Evolutionary conservation across 37 sponge, comb jelly and placozoan species (phyloP).

Genomic region (Oopsacas minuta): DNA sequence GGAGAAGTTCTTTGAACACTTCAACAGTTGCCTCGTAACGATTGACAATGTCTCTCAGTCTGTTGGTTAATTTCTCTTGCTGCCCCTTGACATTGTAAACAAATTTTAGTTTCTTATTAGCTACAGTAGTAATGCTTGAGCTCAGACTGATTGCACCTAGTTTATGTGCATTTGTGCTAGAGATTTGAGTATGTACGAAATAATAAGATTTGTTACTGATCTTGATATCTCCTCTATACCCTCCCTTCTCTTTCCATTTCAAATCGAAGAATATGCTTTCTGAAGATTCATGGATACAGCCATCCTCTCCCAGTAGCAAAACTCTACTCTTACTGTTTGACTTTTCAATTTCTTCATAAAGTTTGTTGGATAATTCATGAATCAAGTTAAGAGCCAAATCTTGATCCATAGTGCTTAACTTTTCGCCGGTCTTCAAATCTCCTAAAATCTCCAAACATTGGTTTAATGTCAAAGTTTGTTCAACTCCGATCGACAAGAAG

Average conservation of each 20-base stretch:
- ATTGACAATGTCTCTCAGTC: constrained; percentile 42
- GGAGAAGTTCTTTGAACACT: constrained; percentile 68
- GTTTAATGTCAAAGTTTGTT: neutral
- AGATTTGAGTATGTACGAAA: neutral
- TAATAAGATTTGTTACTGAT: neutral
- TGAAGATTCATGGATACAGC: neutral
- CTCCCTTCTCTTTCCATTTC: neutral
- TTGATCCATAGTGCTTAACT: neutral
- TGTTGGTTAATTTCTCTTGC: constrained; percentile 28
- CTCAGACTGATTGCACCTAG: constrained; percentile 9
- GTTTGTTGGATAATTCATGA: neutral
- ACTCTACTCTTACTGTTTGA: neutral
- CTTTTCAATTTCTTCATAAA: neutral
- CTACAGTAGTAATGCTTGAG: neutral
- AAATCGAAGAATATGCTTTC: neutral
- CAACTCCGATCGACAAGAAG: neutral
- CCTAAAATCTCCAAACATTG: neutral
- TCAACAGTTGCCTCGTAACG: constrained; percentile 47
- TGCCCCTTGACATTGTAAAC: neutral
- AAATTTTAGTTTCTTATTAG: neutral
- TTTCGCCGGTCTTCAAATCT: neutral
- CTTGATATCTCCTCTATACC: neutral
- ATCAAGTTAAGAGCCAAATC: neutral
- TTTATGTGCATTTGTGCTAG: neutral
- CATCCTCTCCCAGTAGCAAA: neutral